phyloP scores from a whole-genome alignment of 2,888 invertebrate genomes.

The Chaetoderma sp. region DNA sequence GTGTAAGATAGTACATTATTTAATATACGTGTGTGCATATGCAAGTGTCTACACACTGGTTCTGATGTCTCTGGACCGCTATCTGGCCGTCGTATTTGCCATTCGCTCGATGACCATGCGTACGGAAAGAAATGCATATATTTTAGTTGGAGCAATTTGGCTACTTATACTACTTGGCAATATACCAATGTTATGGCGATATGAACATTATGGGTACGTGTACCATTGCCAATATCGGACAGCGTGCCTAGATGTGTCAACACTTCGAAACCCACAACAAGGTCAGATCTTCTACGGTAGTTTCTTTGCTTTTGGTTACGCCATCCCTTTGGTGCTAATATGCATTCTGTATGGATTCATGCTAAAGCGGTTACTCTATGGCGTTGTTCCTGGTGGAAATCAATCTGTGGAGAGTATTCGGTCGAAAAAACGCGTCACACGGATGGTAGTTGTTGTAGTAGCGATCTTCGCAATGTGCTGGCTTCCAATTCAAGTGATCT shows the following conservation, averaged over 20 bases:
- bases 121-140: slow-evolving; percentile 83
- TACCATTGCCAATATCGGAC: slow-evolving; percentile 67
- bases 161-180: slow-evolving; percentile 75
- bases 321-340: slow-evolving; percentile 87
- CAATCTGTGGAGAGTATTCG: slow-evolving; percentile 83
- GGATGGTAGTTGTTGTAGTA: slow-evolving; percentile 91
- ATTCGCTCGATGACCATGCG: slow-evolving; percentile 87
- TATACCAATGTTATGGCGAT: slow-evolving; percentile 60
- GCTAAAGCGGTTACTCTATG: slow-evolving; percentile 88
- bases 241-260: slow-evolving; percentile 44
- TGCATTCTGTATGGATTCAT: slow-evolving; percentile 89
- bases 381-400: slow-evolving; percentile 78
- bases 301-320: slow-evolving; percentile 87
- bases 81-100: slow-evolving; percentile 93
- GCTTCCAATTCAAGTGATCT: slow-evolving; percentile 88
- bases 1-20: slow-evolving; percentile 91
- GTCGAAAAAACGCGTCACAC: slow-evolving; percentile 88
- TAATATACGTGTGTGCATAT: slow-evolving; percentile 92
- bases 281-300: slow-evolving; percentile 48
- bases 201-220: slow-evolving; percentile 46
- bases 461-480: slow-evolving; percentile 93
- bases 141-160: slow-evolving; percentile 86
- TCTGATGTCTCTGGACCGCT: slow-evolving; percentile 90
- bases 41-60: slow-evolving; percentile 94
- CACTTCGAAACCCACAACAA: slow-evolving; percentile 6